Percentiles rank a stretch among this genome's conserved stretches.
Conservation (phyloP, 2,888 invertebrate genomes). For the Trichogramma evanescens region DNA sequence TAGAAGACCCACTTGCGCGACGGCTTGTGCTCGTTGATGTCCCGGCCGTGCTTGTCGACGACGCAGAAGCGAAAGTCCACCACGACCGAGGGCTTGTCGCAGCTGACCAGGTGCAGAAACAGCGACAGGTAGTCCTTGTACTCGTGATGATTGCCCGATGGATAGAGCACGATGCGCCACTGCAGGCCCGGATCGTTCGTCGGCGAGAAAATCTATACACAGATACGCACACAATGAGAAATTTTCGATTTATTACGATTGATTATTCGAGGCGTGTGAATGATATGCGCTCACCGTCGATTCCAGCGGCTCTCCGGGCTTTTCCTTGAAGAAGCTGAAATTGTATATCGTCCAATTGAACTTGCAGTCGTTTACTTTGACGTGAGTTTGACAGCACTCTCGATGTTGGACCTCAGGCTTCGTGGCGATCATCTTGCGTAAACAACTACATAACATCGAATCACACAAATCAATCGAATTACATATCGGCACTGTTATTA, state of each 20-base stretch:
- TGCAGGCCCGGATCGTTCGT: neutral
- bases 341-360: slow-evolving; percentile 10
- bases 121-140: slow-evolving; percentile 12
- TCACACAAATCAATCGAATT: too few species aligned
- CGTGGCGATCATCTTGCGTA: too few species aligned
- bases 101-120: slow-evolving; percentile 8
- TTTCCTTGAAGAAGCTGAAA: slow-evolving; percentile 11
- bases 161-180: slow-evolving; percentile 13
- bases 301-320: slow-evolving; percentile 9
- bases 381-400: slow-evolving; percentile 8
- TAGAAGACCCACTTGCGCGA: slow-evolving; percentile 10
- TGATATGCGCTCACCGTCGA: slow-evolving; percentile 2
- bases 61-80: slow-evolving; percentile 9
- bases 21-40: slow-evolving; percentile 13
- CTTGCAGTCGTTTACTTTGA: slow-evolving; percentile 6
- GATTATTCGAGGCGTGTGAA: neutral
- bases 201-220: slow-evolving; percentile 4
- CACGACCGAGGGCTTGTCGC: slow-evolving; percentile 7
- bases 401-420: too few species aligned
- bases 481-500: too few species aligned
- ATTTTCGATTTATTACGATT: neutral
- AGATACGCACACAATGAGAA: neutral
- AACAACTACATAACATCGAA: too few species aligned
- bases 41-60: slow-evolving; percentile 2
- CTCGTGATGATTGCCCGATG: slow-evolving; percentile 7